Evolutionary conservation across 2,888 invertebrate species (phyloP), one percentile per base, ranked within the genome.

Genomic region (Philaethria dido): DNA sequence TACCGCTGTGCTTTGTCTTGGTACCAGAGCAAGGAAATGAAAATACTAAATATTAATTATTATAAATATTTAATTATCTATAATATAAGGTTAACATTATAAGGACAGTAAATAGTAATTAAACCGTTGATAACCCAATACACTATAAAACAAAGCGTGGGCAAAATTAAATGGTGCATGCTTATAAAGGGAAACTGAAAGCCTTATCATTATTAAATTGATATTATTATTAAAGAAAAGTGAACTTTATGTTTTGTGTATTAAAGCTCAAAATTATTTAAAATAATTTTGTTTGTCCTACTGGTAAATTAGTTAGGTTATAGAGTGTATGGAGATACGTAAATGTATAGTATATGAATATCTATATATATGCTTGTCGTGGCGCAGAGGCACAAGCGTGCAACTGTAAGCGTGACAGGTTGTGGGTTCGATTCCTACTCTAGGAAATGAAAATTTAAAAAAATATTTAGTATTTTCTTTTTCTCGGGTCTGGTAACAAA

Each of bases 161-260:
- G 25, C 29, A 29, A 25, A 48, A 50, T 50, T 50, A 25, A 50
- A 50, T 50, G 16, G 25, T n/a, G n/a, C 14, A 25, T n/a, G 25
- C 50, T 25, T 25, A 6, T 25, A n/a, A 50, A 50, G 29, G 48
- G 4, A 50, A 29, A n/a, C n/a, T 11, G 50, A 50, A 50, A 50
- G 2, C 50, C n/a, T 50, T 25, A 9, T 50, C n/a, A 29, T 29
- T 50, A 16, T 50, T 50, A 16, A 29, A 50, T 50, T 29, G 29
- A 50, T 4, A 0, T 22, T 47, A 22, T 50, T n/a, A 25, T 8
- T 50, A 50, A 14, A 4, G 29, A 29, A 29, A 2, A 11, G 9
- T 29, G 1, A 16, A 29, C 29, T 29, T 50, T 29, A 29, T 29
- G 9, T n/a, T 16, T 3, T 50, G 9, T 0, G 1, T 11, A 16